Conservation (phyloP, 2,888 invertebrate genomes). For the Caenorhabditis doughertyi region DNA sequence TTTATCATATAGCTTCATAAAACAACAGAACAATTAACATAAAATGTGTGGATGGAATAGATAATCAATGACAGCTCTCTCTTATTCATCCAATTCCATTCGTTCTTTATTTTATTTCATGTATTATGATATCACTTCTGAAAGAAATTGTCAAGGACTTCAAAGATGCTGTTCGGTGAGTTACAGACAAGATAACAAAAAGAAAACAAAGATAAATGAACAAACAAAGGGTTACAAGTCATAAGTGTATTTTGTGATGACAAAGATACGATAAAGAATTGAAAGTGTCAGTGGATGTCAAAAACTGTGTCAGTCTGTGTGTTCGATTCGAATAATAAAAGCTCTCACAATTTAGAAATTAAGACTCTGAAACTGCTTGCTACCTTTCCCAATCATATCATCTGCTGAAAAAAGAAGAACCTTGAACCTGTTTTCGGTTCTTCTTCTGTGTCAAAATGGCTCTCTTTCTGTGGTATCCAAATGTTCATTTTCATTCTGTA, state of each 20-base stretch:
- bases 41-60: constrained; percentile 14
- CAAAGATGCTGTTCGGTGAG: constrained; percentile 33
- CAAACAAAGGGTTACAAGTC: constrained; percentile 3
- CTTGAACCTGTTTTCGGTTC: no score
- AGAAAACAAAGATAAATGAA: background rate
- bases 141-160: constrained; percentile 9
- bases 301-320: background rate
- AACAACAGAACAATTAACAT: background rate
- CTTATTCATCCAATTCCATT: background rate
- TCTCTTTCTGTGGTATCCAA: no score
- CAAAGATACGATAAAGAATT: background rate
- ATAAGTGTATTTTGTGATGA: background rate
- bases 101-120: background rate
- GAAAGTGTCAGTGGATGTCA: background rate
- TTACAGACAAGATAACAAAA: constrained; percentile 4
- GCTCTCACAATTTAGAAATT: no score
- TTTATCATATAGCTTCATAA: no score
- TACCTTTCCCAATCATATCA: no score
- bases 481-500: no score
- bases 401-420: no score
- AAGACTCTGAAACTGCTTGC: no score
- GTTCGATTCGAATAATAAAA: no score
- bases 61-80: background rate
- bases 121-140: background rate
- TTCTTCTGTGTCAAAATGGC: no score